A percentile compares a stretch with the other conserved stretches of the same genome.
These are phyloP conservation scores for Melanogrammus aeglefinus DNA, from an alignment of 2,797 vertebrate species.

Conservation along the genomic window DNA sequence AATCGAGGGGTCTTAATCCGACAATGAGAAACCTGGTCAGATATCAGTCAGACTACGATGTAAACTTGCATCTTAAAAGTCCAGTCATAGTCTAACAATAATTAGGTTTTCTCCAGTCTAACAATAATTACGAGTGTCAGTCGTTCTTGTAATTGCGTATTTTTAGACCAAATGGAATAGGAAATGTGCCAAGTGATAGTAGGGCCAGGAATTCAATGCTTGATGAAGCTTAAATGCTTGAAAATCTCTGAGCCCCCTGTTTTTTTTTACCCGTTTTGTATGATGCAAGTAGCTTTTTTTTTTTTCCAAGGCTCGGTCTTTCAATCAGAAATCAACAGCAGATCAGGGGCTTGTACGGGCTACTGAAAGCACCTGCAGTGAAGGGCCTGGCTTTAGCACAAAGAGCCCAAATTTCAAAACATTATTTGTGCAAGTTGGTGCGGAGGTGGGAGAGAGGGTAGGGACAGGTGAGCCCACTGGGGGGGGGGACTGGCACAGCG, in stretches of 20 bases:
- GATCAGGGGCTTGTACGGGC: conserved; percentile 16
- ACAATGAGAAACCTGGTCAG: no score
- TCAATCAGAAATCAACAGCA: conserved; percentile 4
- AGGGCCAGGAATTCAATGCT: not conserved
- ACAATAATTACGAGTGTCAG: not conserved
- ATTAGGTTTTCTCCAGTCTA: no score
- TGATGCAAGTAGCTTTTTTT: not conserved
- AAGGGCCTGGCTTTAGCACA: conserved; percentile 39
- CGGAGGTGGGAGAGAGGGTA: conserved; percentile 13
- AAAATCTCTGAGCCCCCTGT: not conserved
- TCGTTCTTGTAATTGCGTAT: not conserved
- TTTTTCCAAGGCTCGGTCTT: conserved; percentile 7
- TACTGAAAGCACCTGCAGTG: conserved; percentile 36
- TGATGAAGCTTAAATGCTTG: not conserved
- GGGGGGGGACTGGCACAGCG: conserved; percentile 9
- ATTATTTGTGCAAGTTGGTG: conserved; percentile 27
- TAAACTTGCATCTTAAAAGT: no score
- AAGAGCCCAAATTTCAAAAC: conserved; percentile 47
- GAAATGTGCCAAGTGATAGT: not conserved
- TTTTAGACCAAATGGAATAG: not conserved
- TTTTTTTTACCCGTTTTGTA: not conserved
- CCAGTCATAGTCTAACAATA: no score
- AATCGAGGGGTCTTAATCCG: no score
- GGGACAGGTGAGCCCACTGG: conserved; percentile 6
- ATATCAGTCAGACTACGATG: no score